phyloP scores from a whole-genome alignment of 2,888 invertebrate species.

The Leptura quadrifasciata region DNA sequence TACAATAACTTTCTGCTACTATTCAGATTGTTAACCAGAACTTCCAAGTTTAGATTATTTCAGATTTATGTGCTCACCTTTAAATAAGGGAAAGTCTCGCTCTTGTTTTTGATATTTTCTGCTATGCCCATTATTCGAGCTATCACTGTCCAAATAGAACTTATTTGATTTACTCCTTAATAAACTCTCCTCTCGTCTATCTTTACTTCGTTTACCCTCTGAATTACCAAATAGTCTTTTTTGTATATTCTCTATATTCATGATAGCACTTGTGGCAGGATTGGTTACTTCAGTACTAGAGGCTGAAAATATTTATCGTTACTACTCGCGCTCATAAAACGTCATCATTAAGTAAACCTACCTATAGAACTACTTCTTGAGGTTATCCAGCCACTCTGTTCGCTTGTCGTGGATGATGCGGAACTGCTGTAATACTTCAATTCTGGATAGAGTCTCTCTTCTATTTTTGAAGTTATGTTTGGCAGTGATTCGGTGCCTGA shows the following conservation, averaged over 20 bases:
- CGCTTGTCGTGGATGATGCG: conserved; percentile 82
- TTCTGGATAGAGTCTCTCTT: conserved; percentile 61
- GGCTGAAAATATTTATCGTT: conserved; percentile 75
- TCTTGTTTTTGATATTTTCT: conserved; percentile 54
- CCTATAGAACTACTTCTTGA: conserved; percentile 81
- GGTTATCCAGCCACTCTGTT: conserved; percentile 92
- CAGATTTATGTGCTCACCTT: conserved; percentile 52
- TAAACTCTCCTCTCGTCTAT: conserved; percentile 52
- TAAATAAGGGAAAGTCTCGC: conserved; percentile 56
- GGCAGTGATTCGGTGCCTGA: conserved; percentile 81
- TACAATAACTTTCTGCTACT: too few relatives aligned
- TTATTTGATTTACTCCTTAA: conserved; percentile 55
- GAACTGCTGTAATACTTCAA: conserved; percentile 68
- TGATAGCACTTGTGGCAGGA: conserved; percentile 59
- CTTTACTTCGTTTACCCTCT: conserved; percentile 58
- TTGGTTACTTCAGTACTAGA: conserved; percentile 70
- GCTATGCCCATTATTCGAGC: conserved; percentile 56
- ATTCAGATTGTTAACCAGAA: too few relatives aligned
- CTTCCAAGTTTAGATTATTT: neutral
- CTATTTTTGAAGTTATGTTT: conserved; percentile 77
- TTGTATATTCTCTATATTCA: conserved; percentile 62
- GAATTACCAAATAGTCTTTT: conserved; percentile 60
- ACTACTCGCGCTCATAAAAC: neutral
- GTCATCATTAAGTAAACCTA: conserved; percentile 14
- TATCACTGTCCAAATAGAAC: conserved; percentile 58